Evolutionary conservation across 2,113 vertebrate genomes (phyloP).

Genomic region (Chiloscyllium plagiosum): DNA sequence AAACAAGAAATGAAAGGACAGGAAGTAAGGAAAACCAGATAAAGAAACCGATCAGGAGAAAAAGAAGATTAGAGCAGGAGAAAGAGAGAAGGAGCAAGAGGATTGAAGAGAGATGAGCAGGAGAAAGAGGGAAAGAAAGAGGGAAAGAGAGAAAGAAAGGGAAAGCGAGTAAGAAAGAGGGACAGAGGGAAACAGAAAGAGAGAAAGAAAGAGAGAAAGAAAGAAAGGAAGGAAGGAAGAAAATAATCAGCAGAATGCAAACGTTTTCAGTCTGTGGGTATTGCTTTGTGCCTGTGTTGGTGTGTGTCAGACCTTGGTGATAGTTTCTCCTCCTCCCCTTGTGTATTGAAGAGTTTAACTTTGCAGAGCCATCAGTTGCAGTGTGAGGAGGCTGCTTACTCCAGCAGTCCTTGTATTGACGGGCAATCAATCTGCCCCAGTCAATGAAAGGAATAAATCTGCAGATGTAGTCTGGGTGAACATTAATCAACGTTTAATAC

Average conservation of each 20-base stretch:
- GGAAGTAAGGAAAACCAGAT: neutral
- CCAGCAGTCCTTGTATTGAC: slow-evolving; percentile 3
- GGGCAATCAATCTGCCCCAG: neutral
- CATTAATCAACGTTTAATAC: slow-evolving; percentile 1
- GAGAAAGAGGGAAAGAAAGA: neutral
- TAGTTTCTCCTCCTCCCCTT: neutral
- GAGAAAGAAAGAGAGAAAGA: neutral
- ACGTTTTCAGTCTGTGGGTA: neutral
- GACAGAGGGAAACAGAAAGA: too few relatives aligned
- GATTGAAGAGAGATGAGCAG: too few relatives aligned
- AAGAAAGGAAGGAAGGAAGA: too few relatives aligned
- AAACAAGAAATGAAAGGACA: too few relatives aligned
- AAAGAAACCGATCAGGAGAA: neutral
- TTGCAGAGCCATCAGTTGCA: neutral
- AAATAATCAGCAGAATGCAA: neutral
- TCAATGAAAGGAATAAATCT: slow-evolving; percentile 4
- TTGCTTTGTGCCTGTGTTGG: neutral
- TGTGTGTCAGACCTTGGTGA: neutral
- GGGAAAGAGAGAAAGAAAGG: neutral
- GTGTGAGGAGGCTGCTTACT: neutral
- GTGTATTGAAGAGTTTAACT: neutral
- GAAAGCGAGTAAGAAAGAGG: neutral
- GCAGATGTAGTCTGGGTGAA: neutral
- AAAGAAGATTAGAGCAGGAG: neutral
- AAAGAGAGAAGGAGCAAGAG: neutral